Conservation (phyloP, 2,113 vertebrate species). For the Columba janthina region DNA sequence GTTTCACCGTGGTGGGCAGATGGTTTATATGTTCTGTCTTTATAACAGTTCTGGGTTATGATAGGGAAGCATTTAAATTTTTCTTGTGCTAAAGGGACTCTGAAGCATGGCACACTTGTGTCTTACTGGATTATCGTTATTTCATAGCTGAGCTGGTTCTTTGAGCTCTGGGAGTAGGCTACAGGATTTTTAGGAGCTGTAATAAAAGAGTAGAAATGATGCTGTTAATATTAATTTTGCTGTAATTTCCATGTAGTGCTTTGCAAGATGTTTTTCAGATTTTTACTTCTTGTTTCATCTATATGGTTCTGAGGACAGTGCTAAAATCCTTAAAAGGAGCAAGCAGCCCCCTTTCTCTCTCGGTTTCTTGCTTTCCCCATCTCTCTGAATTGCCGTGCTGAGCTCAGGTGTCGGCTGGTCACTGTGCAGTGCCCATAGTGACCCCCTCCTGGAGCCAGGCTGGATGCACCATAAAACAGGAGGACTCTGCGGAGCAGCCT, state of each 20-base stretch:
- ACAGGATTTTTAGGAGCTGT: background rate
- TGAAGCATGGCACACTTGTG: background rate
- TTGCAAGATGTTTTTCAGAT: background rate
- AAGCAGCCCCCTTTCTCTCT: background rate
- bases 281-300: background rate
- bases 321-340: background rate
- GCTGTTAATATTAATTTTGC: background rate
- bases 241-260: background rate
- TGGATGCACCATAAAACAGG: background rate
- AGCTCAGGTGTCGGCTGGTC: background rate
- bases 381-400: background rate
- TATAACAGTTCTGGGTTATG: background rate
- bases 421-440: accelerated
- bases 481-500: background rate
- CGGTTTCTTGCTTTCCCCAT: background rate
- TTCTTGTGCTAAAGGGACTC: background rate
- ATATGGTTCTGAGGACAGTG: background rate
- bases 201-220: background rate
- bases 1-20: background rate
- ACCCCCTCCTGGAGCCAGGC: background rate
- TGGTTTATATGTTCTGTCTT: background rate
- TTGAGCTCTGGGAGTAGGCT: background rate
- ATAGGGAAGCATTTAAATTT: constrained; percentile 32
- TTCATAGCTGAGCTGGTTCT: background rate
- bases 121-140: background rate